Evolutionary conservation across 2,888 invertebrate genomes (phyloP).

Genomic region (Lampropteryx suffumata): DNA sequence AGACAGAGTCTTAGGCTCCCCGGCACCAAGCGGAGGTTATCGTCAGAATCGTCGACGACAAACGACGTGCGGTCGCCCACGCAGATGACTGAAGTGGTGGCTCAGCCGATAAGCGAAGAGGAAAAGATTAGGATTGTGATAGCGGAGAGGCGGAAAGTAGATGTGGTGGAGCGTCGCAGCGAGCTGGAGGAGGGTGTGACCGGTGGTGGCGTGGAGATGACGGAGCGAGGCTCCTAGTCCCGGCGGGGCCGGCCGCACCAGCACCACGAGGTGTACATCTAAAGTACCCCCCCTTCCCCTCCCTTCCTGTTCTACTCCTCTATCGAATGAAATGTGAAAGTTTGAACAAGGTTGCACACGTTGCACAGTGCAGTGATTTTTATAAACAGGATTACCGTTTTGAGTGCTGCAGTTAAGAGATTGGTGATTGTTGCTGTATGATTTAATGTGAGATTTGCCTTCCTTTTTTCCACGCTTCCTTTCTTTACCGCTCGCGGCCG

Average conservation of each 20-base stretch:
- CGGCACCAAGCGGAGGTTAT: slow-evolving; percentile 54
- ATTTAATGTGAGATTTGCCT: slow-evolving; percentile 46
- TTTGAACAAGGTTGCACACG: slow-evolving; percentile 74
- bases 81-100: slow-evolving; percentile 46
- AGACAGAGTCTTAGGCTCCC: slow-evolving; percentile 55
- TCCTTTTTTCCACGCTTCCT: slow-evolving; percentile 44
- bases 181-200: slow-evolving; percentile 64
- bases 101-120: slow-evolving; percentile 65
- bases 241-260: slow-evolving; percentile 80
- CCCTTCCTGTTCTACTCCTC: slow-evolving; percentile 33
- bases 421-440: slow-evolving; percentile 43
- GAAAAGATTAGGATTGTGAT: slow-evolving; percentile 84
- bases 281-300: slow-evolving; percentile 42
- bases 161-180: slow-evolving; percentile 52
- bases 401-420: slow-evolving; percentile 52
- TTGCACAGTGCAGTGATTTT: slow-evolving; percentile 59
- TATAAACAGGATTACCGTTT: slow-evolving; percentile 37
- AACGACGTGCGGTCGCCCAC: slow-evolving; percentile 55
- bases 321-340: slow-evolving; percentile 60
- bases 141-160: slow-evolving; percentile 83
- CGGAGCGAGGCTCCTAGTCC: slow-evolving; percentile 78
- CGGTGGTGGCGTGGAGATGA: slow-evolving; percentile 67
- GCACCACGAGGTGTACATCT: slow-evolving; percentile 79
- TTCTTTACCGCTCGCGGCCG: slow-evolving; percentile 72
- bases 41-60: slow-evolving; percentile 58